Evolutionary conservation across 2,797 vertebrate species (phyloP).

Genomic region (Enteromius unitaeniatus): DNA sequence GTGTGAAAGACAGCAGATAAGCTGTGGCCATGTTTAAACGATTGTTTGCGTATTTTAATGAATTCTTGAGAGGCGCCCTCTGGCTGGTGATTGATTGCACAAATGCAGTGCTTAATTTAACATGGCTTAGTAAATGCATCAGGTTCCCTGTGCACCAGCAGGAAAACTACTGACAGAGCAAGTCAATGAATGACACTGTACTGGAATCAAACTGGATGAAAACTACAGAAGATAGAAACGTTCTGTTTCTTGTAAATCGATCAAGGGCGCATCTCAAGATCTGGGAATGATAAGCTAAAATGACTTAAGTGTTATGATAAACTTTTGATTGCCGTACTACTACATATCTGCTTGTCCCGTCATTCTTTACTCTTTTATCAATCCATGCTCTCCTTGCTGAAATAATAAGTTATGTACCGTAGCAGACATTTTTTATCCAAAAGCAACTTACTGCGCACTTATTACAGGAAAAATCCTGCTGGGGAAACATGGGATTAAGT

Average conservation of each 20-base stretch:
- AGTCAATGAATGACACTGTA: slow-evolving; percentile 5
- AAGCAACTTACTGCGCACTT: neutral
- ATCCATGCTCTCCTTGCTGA: neutral
- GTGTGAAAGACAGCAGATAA: slow-evolving; percentile 32
- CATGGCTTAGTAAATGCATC: slow-evolving; percentile 48
- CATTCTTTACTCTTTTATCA: neutral
- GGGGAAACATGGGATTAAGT: neutral
- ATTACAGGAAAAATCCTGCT: neutral
- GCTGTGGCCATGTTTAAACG: slow-evolving; percentile 6
- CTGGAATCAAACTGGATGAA: neutral
- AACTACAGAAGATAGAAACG: neutral
- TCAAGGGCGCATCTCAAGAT: neutral
- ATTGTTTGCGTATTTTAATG: slow-evolving; percentile 36
- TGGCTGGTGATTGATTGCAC: slow-evolving; percentile 43
- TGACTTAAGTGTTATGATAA: neutral
- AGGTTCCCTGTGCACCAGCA: neutral
- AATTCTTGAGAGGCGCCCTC: slow-evolving; percentile 40
- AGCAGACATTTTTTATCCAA: slow-evolving; percentile 1
- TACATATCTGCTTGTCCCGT: neutral
- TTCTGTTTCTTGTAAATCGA: neutral
- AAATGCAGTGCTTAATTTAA: slow-evolving; percentile 55
- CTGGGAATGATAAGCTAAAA: neutral
- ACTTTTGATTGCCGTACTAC: neutral
- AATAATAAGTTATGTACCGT: neutral
- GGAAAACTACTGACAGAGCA: slow-evolving; percentile 14